phyloP scores from a whole-genome alignment of 1,140 invertebrate genomes.

The Lasioglossum baleicum region DNA sequence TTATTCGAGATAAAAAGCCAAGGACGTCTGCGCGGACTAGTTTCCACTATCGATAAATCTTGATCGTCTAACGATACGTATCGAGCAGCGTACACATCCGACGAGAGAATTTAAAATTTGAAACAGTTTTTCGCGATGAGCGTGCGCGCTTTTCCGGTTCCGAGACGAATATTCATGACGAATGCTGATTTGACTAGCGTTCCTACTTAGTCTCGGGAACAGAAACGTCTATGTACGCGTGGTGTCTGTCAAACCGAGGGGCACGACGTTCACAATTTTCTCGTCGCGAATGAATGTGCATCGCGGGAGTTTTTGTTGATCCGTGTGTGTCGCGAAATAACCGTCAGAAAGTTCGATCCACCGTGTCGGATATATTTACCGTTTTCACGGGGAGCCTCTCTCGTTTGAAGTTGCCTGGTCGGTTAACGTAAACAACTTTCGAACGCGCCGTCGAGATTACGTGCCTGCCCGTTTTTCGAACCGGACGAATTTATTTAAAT shows the following conservation, averaged over 20 bases:
- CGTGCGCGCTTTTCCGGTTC: not conserved
- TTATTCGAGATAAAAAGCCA: not conserved
- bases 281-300: slow-evolving; percentile 8
- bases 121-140: not conserved
- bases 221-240: slow-evolving; percentile 32
- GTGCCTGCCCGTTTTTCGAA: slow-evolving; percentile 26
- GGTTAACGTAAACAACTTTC: slow-evolving; percentile 63
- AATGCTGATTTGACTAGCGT: not conserved
- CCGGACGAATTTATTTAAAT: slow-evolving; percentile 66
- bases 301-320: not conserved
- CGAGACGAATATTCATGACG: not conserved
- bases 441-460: slow-evolving; percentile 50
- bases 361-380: slow-evolving; percentile 19
- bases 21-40: not conserved
- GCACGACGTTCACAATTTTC: not conserved
- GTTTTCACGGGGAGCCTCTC: not conserved
- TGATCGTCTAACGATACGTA: not conserved
- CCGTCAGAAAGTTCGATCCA: slow-evolving; percentile 3
- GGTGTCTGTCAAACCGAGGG: not conserved
- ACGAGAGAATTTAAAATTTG: not conserved
- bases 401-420: slow-evolving; percentile 42
- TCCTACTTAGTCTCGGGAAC: not conserved
- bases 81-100: not conserved
- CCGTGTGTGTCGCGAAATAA: not conserved
- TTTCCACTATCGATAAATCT: not conserved